Evolutionary conservation across 2,113 vertebrate species (phyloP), one percentile per base, ranked within the genome.

Genomic region (Engraulis encrasicolus): DNA sequence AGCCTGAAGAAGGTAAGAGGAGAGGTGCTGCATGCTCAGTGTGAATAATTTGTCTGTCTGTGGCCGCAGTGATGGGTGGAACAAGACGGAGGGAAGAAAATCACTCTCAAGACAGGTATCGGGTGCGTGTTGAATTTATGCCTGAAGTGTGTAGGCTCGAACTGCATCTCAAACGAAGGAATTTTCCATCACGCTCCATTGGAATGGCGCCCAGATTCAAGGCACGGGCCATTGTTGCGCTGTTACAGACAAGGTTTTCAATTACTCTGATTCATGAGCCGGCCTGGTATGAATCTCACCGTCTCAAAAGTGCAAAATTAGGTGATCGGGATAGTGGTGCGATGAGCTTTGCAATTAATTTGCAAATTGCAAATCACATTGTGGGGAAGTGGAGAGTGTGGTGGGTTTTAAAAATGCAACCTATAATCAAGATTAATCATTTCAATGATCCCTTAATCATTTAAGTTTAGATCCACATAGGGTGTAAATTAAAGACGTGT

Each of bases 161-260:
- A 34, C 61, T 31, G 27, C 31, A 27, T 31, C 27, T 31, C 61
- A 31, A 71, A 71, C 61, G 1, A 23, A 34, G 61, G n/a, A n/a
- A 71, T 17, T 71, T 71, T 71, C 61, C 27, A 71, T 71, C 61
- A 71, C 31, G 27, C 61, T 17, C 27, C 27, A 34, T 14, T 34
- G 61, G 61, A 71, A 4, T 31, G 17, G 27, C 17, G 27, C 61
- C 31, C 61, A 71, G 61, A 71, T 23, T 71, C 61, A 71, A 71
- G 61, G 34, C 40, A n/a, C n/a, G n/a, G 31, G 27, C 27, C 61
- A 71, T 71, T 71, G 61, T 34, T 71, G 27, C 27, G 17, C 27
- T 15, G 23, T 12, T 71, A 31, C 61, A 71, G 61, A 71, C 61
- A 71, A 71, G 61, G 27, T 71, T 71, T 71, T 34, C 61, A 71